Evolutionary conservation across 92 coral and sea anemone species (phyloP).

Genomic region (Epizoanthus scotinus): DNA sequence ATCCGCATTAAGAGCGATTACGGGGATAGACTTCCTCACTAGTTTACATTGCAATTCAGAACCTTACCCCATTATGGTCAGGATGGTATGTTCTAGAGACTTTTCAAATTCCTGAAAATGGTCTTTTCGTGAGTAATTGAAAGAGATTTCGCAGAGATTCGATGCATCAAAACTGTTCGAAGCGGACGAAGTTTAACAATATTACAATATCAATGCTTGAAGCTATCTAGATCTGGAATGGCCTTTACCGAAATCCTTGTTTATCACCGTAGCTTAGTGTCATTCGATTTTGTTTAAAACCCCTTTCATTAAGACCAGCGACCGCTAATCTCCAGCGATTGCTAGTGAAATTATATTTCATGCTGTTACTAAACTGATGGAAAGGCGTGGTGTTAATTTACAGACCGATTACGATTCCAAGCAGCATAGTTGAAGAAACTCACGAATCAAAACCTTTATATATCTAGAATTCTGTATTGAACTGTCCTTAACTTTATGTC

Average conservation of each 20-base stretch:
- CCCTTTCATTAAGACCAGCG: constrained; percentile 21
- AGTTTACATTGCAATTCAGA: constrained; percentile 9
- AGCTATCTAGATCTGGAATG: neutral
- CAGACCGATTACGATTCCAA: constrained; percentile 6
- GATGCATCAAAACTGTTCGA: neutral
- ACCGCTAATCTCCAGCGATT: constrained; percentile 13
- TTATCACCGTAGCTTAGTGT: constrained; percentile 4
- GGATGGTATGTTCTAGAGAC: constrained; percentile 7
- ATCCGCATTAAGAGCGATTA: constrained; percentile 28
- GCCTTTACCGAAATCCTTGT: neutral
- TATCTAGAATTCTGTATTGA: neutral
- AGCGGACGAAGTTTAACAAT: too few species aligned
- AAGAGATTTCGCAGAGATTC: constrained; percentile 19
- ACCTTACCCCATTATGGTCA: constrained; percentile 6
- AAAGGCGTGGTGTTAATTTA: neutral
- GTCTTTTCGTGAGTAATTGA: constrained; percentile 14
- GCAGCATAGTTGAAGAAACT: neutral
- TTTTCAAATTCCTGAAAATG: constrained; percentile 11
- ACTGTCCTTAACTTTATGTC: neutral
- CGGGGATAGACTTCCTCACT: constrained; percentile 3
- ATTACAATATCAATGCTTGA: neutral
- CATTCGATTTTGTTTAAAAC: constrained; percentile 12
- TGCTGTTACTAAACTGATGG: constrained; percentile 2
- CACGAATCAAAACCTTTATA: neutral
- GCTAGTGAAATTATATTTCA: constrained; percentile 22